Conservation (phyloP, 2,888 invertebrate species). For the Druceiella hillmani region DNA sequence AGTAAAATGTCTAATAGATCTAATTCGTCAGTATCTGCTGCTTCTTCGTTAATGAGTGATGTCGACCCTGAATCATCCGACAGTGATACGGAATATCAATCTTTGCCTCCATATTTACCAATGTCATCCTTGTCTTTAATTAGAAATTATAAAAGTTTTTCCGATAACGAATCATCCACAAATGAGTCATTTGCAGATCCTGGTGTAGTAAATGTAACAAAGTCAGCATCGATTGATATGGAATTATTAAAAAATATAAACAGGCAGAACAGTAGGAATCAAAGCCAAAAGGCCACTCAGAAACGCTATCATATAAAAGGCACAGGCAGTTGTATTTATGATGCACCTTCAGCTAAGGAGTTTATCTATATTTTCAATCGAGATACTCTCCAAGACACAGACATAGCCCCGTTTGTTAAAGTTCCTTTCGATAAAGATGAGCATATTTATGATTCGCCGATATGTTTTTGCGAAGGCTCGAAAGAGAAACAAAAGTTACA, state of each 20-base stretch:
- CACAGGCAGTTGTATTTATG: constrained; percentile 46
- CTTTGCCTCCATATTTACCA: no score
- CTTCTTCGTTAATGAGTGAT: constrained; percentile 38
- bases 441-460: constrained; percentile 45
- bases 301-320: constrained; percentile 42
- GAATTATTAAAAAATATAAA: no score
- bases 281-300: no score
- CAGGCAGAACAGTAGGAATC: no score
- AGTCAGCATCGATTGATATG: no score
- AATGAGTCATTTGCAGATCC: no score
- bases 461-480: constrained; percentile 47
- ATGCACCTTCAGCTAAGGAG: constrained; percentile 41
- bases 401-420: constrained; percentile 34
- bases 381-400: constrained; percentile 37
- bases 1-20: constrained; percentile 33
- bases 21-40: constrained; percentile 30
- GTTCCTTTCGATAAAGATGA: constrained; percentile 33
- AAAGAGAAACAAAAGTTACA: constrained; percentile 39
- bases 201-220: no score
- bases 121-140: no score
- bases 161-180: no score
- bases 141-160: no score
- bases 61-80: no score
- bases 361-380: constrained; percentile 46
- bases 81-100: no score